Conservation (phyloP, 1,140 invertebrate species). For the Sitodiplosis mosellana region DNA sequence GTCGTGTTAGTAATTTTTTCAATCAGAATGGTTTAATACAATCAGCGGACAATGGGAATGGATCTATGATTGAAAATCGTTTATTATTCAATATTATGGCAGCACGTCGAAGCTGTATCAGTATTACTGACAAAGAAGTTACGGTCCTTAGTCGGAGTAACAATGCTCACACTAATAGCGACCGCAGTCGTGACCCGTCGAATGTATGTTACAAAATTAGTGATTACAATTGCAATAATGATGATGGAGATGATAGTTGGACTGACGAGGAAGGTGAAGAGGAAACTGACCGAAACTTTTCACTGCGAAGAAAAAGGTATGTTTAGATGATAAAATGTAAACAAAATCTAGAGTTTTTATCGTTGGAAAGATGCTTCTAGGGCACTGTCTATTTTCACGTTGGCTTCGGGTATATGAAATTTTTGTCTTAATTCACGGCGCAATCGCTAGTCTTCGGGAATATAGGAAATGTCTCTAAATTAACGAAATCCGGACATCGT, state of each 20-base stretch:
- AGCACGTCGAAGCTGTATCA: conserved; percentile 8
- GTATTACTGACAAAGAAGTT: conserved; percentile 13
- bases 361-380: too few relatives aligned
- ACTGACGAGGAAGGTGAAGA: conserved; percentile 51
- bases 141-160: conserved; percentile 18
- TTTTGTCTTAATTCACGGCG: too few relatives aligned
- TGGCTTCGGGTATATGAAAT: too few relatives aligned
- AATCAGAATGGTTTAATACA: conserved; percentile 33
- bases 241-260: conserved; percentile 35
- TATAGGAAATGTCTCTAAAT: too few relatives aligned
- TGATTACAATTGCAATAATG: conserved; percentile 22
- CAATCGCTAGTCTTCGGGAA: too few relatives aligned
- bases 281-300: conserved; percentile 39
- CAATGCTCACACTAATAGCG: too few relatives aligned
- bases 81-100: neutral
- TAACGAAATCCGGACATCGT: too few relatives aligned
- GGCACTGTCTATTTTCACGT: too few relatives aligned
- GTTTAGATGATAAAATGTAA: too few relatives aligned
- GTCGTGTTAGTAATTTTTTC: conserved; percentile 44
- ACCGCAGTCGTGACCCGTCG: too few relatives aligned
- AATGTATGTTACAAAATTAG: conserved; percentile 9
- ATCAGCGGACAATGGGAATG: conserved; percentile 27
- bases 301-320: conserved; percentile 38
- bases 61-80: conserved; percentile 8
- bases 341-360: too few relatives aligned